Evolutionary conservation across 35 echinoderm and acorn worm genomes (phyloP).

Genomic region (Apostichopus parvimensis): DNA sequence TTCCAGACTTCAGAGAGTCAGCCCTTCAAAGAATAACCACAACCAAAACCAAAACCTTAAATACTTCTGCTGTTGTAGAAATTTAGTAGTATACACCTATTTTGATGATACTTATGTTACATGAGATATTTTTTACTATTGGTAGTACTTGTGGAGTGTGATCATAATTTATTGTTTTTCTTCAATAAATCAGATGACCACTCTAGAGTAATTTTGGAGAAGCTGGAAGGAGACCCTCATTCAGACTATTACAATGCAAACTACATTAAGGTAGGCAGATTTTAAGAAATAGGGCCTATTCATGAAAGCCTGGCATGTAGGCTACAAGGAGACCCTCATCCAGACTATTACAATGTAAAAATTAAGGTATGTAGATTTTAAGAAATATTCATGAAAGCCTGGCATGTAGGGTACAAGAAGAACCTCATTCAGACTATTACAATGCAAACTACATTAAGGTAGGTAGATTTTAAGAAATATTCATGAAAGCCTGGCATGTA

Average conservation of each 20-base stretch:
- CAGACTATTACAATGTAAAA: constrained; percentile 78
- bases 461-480: not conserved
- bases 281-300: no score
- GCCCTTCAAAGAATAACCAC: no score
- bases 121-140: no score
- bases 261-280: constrained; percentile 61
- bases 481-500: not conserved
- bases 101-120: no score
- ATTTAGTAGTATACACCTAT: no score
- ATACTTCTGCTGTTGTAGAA: no score
- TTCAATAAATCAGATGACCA: constrained; percentile 59
- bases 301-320: not conserved
- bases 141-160: no score
- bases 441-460: constrained; percentile 78
- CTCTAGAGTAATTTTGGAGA: constrained; percentile 64
- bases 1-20: no score
- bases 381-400: not conserved
- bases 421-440: constrained; percentile 71
- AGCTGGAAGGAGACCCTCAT: not conserved
- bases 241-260: constrained; percentile 80
- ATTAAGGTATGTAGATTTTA: constrained; percentile 53
- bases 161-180: no score
- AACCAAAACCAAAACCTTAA: no score
- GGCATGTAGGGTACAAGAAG: not conserved
- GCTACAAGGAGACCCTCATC: constrained; percentile 19